A percentile compares a stretch with the other conserved stretches of the same genome.
Evolutionary conservation across 2,888 invertebrate species (phyloP).

Genomic region (Amphipyra berbera): DNA sequence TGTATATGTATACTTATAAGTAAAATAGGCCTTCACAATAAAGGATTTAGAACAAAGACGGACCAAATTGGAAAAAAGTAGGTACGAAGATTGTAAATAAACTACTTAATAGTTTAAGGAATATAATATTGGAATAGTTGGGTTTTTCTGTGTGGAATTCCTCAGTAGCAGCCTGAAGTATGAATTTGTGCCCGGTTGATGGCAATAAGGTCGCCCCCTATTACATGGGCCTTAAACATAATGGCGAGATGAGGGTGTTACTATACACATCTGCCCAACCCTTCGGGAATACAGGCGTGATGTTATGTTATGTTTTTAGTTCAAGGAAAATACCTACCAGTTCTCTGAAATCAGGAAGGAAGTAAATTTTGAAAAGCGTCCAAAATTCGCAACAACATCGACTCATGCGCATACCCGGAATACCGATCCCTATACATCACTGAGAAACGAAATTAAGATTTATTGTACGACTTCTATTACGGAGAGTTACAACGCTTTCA

Average conservation of each 20-base stretch:
- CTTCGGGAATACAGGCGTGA: too few relatives aligned
- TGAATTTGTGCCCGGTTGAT: too few relatives aligned
- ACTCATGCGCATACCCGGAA: conserved; percentile 56
- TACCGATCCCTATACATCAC: conserved; percentile 49
- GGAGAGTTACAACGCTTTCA: conserved; percentile 35
- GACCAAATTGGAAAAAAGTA: too few relatives aligned
- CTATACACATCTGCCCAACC: too few relatives aligned
- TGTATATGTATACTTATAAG: not conserved
- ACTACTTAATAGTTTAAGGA: conserved; percentile 29
- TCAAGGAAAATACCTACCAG: conserved; percentile 31
- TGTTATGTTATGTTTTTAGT: too few relatives aligned
- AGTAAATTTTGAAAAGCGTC: conserved; percentile 57
- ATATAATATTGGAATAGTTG: too few relatives aligned
- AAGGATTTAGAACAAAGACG: not conserved
- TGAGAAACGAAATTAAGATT: conserved; percentile 45
- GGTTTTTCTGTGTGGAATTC: too few relatives aligned
- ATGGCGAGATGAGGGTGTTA: too few relatives aligned
- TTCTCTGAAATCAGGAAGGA: conserved; percentile 57
- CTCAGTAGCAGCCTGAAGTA: too few relatives aligned
- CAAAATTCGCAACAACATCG: conserved; percentile 42
- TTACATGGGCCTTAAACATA: too few relatives aligned
- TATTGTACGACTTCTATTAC: conserved; percentile 36
- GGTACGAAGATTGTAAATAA: conserved; percentile 2
- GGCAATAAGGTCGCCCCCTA: too few relatives aligned
- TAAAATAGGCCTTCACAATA: not conserved